phyloP scores from a whole-genome alignment of 2,113 vertebrate genomes.

The Phaethornis superciliosus region DNA sequence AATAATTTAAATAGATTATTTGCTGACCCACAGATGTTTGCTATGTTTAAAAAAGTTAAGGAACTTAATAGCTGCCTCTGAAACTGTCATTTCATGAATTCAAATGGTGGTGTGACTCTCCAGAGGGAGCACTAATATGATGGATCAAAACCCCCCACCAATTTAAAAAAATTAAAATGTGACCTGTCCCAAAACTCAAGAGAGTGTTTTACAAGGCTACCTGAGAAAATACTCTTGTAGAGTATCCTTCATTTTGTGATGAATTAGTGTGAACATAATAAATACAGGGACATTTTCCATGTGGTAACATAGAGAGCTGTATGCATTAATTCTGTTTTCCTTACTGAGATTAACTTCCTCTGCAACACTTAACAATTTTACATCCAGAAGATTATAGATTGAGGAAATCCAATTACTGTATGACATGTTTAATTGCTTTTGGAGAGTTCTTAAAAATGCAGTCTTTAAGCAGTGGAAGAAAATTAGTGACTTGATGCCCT shows the following conservation, averaged over 20 bases:
- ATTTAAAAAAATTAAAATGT: background rate
- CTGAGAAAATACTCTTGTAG: background rate
- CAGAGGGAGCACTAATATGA: background rate
- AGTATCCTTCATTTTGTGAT: background rate
- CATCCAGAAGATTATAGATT: background rate
- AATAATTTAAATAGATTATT: background rate
- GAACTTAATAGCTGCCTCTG: background rate
- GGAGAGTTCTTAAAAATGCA: background rate
- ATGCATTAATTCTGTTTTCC: background rate
- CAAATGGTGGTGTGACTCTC: background rate
- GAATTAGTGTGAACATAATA: background rate
- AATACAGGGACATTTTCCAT: background rate
- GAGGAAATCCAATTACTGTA: background rate
- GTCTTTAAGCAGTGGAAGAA: background rate
- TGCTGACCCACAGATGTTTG: background rate
- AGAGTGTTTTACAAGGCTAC: background rate
- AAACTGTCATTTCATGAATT: background rate
- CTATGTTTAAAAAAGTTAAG: background rate
- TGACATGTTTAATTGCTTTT: background rate
- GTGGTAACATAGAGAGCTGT: background rate
- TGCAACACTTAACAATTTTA: constrained; percentile 4
- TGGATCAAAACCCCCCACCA: background rate
- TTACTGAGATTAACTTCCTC: constrained; percentile 38
- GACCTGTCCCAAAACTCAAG: background rate
- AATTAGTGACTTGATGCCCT: background rate